Base-by-base conservation (phyloP, 2,888 invertebrate genomes). In the Microplitis manilae region DNA sequence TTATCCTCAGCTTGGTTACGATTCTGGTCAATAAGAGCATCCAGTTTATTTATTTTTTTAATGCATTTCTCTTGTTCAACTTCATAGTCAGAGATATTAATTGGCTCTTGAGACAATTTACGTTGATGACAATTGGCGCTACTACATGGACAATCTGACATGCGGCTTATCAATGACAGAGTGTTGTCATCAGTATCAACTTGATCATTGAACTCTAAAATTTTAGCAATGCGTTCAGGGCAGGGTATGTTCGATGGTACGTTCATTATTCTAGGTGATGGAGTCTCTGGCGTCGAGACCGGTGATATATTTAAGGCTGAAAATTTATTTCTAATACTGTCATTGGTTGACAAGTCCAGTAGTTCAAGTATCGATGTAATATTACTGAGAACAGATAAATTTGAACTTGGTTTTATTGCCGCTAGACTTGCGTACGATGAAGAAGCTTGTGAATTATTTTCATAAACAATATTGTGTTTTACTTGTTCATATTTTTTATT, bases 201-300 rank as follows among this genome's bases (percentile, higher is more conserved):
- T 30, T 30, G 30, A 30, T 30, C 30, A 30, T 30, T 77, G 30
- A 80, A 84, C 20, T 78, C 79, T 0, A 89, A 78, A 39, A 85
- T 78, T 73, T 80, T 86, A 1, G 77, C 81, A 15, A 86, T 82
- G 69, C 79, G 83, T 5, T 80, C 81, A 4, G 81, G 75, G 41
- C 83, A 84, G 1, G 86, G 86, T 40, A 86, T 82, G 64, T 90
- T 90, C 0, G 90, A 88, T 0, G 89, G 86, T 60, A 90, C 76
- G 72, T 79, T 86, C 82, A 89, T 87, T 1, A 86, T 87, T 9
- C 87, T 81, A 0, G 89, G 88, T 0, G 90, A 89, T 4, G 90
- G 90, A 1, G 89, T 90, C 80, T 87, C 89, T 2, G 90, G 90
- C 0, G 90, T 88, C 0, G 90, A 89, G 1, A 90, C 89, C 0